Conservation (phyloP, 1,140 invertebrate species). For the Hyposmocoma kahamanoa region DNA sequence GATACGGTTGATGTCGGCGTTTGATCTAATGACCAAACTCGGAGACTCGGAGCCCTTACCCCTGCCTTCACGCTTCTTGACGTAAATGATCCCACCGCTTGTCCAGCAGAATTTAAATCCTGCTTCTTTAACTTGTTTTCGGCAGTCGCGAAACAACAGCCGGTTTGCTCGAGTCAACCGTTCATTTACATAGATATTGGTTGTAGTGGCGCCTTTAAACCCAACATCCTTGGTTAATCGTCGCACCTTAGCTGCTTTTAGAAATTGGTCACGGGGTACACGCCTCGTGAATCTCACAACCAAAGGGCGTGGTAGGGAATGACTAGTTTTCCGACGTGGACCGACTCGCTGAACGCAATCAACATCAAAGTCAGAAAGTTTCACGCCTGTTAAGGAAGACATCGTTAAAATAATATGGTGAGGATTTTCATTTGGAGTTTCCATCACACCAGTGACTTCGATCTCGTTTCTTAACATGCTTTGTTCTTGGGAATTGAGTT, state of each 20-base stretch:
- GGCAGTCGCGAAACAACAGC: slow-evolving; percentile 7
- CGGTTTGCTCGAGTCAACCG: slow-evolving; percentile 3
- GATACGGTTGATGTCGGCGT: neutral
- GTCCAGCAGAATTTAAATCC: slow-evolving; percentile 6
- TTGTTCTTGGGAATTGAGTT: slow-evolving; percentile 1
- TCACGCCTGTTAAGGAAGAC: neutral
- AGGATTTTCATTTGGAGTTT: slow-evolving; percentile 4
- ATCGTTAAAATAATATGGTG: slow-evolving; percentile 3
- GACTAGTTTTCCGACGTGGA: neutral
- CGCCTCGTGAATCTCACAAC: neutral
- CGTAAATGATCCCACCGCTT: slow-evolving; percentile 2
- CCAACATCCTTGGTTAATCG: neutral
- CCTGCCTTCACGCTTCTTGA: slow-evolving; percentile 1
- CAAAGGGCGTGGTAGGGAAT: neutral
- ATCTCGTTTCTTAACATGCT: neutral
- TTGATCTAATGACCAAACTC: neutral
- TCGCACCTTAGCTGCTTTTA: neutral
- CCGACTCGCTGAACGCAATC: slow-evolving; percentile 4
- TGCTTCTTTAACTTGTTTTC: neutral
- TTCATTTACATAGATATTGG: slow-evolving; percentile 5
- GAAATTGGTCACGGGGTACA: slow-evolving; percentile 2
- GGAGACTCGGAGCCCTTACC: neutral
- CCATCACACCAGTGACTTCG: neutral
- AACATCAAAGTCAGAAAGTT: neutral
- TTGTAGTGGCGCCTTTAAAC: neutral